Conservation (phyloP, 2,797 vertebrate species). For the Chelmon rostratus region DNA sequence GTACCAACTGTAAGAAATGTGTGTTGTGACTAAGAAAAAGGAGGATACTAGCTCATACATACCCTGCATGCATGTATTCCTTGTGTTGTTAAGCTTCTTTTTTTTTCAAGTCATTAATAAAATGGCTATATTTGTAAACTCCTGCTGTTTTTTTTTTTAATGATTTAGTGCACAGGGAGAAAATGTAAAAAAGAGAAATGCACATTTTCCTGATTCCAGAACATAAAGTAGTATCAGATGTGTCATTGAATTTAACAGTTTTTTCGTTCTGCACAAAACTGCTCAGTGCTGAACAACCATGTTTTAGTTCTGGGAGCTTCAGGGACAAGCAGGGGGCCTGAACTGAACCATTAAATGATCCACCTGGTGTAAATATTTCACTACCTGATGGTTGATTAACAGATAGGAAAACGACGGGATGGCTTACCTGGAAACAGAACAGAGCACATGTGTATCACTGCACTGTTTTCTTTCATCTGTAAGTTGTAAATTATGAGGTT, state of each 20-base stretch:
- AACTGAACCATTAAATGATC: neutral
- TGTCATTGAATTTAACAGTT: too few relatives aligned
- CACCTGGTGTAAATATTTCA: neutral
- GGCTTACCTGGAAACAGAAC: neutral
- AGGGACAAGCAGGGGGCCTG: neutral
- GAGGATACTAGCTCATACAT: slow-evolving; percentile 79
- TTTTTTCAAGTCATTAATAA: slow-evolving; percentile 89
- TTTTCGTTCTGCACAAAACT: too few relatives aligned
- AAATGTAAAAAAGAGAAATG: neutral
- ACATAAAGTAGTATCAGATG: neutral
- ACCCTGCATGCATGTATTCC: slow-evolving; percentile 87
- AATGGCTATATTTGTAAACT: slow-evolving; percentile 89
- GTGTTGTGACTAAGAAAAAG: slow-evolving; percentile 80
- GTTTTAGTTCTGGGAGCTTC: neutral
- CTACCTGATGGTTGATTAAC: neutral
- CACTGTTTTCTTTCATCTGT: neutral
- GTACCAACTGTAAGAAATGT: slow-evolving; percentile 69
- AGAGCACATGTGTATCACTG: neutral
- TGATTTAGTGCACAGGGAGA: neutral
- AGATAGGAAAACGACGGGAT: neutral
- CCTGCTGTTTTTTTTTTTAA: slow-evolving; percentile 33
- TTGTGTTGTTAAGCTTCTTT: slow-evolving; percentile 86
- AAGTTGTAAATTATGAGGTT: too few relatives aligned
- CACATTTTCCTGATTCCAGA: neutral
- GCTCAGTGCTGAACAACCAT: neutral